Evolutionary conservation across 2,888 invertebrate species (phyloP), one percentile per base, ranked within the genome.

Genomic region (Drosophila yooni): DNA sequence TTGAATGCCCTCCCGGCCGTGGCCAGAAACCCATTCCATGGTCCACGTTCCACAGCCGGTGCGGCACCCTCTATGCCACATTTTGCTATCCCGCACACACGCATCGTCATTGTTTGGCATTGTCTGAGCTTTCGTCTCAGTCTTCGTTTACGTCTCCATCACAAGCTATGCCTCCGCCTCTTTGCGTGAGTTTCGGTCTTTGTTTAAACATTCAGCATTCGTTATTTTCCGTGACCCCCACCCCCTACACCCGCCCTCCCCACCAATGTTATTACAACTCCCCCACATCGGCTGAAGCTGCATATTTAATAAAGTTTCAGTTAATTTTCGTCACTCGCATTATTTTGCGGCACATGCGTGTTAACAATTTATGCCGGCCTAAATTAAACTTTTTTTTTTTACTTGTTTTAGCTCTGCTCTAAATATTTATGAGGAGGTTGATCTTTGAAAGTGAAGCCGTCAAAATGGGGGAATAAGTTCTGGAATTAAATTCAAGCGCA

Each of bases 281-380:
- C 25, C 29, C 46, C 53, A 40, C 52, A 21, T 46, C 4, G 46
- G 11, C 59, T 74, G 33, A 33, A 11, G 60, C 57, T 88, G 83
- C 79, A 85, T 88, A 83, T 88, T 88, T 85, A 88, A 85, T 85
- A 88, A 85, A 82, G 71, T 85, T 81, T 83, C 78, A 75, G 86
- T 83, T 85, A 88, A 85, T 85, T 85, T 88, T 70, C 86, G 79
- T 83, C 83, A 81, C 70, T 79, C 83, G 70, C 79, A 82, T 83
- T 84, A 84, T 84, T 82, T 84, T 78, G 78, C 67, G 74, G 81
- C 83, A 79, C 83, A 85, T 81, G 83, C 81, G 81, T 85, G 85
- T 78, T 82, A 77, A 82, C 80, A 84, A 84, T 84, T 83, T 78
- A 82, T 83, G 53, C 73, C 58, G 58, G 61, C 74, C 70, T 46